These are phyloP conservation scores for Probaryconus sp. DNA, from an alignment of 1,140 invertebrate genomes.

Conservation along the genomic window DNA sequence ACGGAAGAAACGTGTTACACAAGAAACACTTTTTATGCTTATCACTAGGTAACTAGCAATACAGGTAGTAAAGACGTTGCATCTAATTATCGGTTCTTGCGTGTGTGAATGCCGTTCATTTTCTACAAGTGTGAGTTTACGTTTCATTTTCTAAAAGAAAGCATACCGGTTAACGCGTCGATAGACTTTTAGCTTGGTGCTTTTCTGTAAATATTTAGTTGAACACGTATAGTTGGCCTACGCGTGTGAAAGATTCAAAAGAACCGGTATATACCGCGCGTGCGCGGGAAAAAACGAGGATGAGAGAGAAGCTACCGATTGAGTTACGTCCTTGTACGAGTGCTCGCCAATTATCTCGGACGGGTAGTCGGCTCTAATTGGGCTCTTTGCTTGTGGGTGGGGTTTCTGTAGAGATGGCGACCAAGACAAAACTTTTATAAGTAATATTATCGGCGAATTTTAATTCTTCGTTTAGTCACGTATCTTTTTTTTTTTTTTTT, in stretches of 20 bases:
- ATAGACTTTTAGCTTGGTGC: constrained; percentile 8
- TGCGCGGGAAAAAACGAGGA: constrained; percentile 48
- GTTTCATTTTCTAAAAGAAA: constrained; percentile 25
- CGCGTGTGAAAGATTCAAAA: constrained; percentile 25
- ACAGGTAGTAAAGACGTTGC: constrained; percentile 42
- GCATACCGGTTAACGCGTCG: constrained; percentile 18
- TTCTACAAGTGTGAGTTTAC: constrained; percentile 8
- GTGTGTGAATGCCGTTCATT: constrained; percentile 39
- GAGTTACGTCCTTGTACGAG: constrained; percentile 69
- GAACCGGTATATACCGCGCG: constrained; percentile 32
- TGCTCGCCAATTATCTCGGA: constrained; percentile 74
- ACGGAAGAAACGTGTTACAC: no score
- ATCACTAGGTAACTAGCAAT: constrained; percentile 35
- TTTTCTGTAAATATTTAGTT: constrained; percentile 35
- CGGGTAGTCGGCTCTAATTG: constrained; percentile 74
- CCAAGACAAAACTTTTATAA: no score
- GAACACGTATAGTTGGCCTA: constrained; percentile 18
- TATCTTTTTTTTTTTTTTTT: no score
- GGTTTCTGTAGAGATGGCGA: constrained; percentile 63
- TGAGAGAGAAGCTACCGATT: constrained; percentile 65
- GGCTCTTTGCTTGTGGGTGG: constrained; percentile 72
- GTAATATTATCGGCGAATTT: no score
- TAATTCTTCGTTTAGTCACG: no score
- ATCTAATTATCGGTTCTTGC: constrained; percentile 48
- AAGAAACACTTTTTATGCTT: constrained; percentile 34